Evolutionary conservation across 2,113 vertebrate species (phyloP), one percentile per base, ranked within the genome.

Genomic region (Tylochromis polylepis): DNA sequence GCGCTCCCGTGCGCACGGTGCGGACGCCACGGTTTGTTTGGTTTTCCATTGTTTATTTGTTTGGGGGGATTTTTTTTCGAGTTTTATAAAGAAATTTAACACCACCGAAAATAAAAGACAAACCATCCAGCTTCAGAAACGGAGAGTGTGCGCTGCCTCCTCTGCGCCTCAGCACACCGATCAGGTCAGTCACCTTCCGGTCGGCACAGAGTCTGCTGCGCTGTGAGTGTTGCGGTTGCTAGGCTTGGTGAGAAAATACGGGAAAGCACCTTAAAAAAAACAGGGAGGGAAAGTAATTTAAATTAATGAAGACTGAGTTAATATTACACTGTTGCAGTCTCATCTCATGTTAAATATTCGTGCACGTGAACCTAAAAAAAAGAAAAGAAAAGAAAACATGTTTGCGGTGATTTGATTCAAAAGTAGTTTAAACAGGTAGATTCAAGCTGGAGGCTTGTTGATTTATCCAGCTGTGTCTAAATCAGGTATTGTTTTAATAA

Each of bases 131-230:
- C 79, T 14, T 15, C 24, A 11, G 31, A 58, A 34, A 58, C 55
- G 10, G 11, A 56, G 15, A 51, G 38, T 5, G 46, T 24, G 36
- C 31, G 29, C 20, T 24, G 27, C 34, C 67, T 86, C 29, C 84
- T 81, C 38, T 29, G 81, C 67, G 51, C 15, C 62, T 62, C 79
- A 51, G 22, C 82, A 36, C 86, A 4, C 56, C 20, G 87, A 75
- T 62, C 93, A 93, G 93, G 92, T 93, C 93, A 94, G 93, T 91
- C 87, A 88, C 87, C 88, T 82, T 65, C 89, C 72, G 70, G 84
- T 85, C 34, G 20, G 18, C 24, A 82, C 29, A 20, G 49, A 8
- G 57, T 24, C 5, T 18, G 51, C 16, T n/a, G 38, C 31, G n/a
- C 24, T 58, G 5, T 4, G 43, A n/a, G 65, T 81, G 38, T 41